Evolutionary conservation across 2,797 vertebrate genomes (phyloP), one percentile per base, ranked within the genome.

Genomic region (Megalops cyprinoides): DNA sequence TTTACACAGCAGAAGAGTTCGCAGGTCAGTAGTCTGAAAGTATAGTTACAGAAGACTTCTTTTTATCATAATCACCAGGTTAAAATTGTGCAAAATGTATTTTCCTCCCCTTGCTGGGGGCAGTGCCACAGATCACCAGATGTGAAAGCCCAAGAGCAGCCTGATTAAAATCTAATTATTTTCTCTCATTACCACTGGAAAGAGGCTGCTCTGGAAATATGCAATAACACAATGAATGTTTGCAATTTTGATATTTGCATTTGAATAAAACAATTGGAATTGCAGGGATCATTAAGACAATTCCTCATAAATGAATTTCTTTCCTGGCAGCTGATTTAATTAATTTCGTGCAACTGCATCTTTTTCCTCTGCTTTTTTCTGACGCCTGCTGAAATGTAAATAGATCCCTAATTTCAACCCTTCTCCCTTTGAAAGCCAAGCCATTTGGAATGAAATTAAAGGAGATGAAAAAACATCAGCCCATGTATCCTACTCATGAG

Each of bases 311-410:
- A 90, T 91, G 83, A 85, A 90, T 89, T 85, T 87, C 85, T 87
- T 87, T 89, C 88, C 90, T 90, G 82, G 65, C 85, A 85, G 46
- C 82, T 69, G 82, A 85, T 87, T 90, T 84, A 91, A 91, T 89
- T 91, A 89, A 92, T 94, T 93, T 84, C 82, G 86, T 92, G 91
- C 82, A 83, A 81, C 82, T 58, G 90, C 87, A 94, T 92, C 86
- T 85, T 84, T 82, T 67, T 85, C 39, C 86, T 84, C 83, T 84
- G 81, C 78, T 87, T 92, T 91, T 79, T 85, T 82, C 83, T 78
- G 65, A 84, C 14, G 48, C 37, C 25, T 44, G 51, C 82, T 55
- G 51, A 81, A 76, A 88, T 84, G 83, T 86, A 91, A 89, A 91
- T 82, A 87, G 71, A 79, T 79, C 31, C 77, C 37, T 77, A 78